phyloP scores from a whole-genome alignment of 2,888 invertebrate genomes.

The Cephus pulcher region DNA sequence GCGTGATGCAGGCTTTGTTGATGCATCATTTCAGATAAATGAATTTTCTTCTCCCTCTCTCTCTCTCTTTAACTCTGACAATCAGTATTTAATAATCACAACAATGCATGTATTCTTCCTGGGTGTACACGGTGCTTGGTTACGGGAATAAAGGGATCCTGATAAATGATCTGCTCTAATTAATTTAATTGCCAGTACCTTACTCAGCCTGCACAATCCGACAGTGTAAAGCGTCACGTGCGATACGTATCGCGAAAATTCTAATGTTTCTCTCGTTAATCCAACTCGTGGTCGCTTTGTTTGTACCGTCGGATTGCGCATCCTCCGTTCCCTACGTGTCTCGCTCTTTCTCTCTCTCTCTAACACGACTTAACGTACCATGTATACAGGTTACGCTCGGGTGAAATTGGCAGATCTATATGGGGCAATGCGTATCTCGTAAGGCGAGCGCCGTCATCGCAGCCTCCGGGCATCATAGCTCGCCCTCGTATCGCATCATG shows the following conservation, averaged over 20 bases:
- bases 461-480: slow-evolving; percentile 71
- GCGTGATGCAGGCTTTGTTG: neutral
- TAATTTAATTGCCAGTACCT: neutral
- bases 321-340: neutral
- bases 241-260: neutral
- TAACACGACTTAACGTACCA: neutral
- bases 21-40: neutral
- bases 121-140: neutral
- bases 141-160: neutral
- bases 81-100: neutral
- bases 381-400: slow-evolving; percentile 48
- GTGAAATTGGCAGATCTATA: slow-evolving; percentile 66
- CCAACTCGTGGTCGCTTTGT: neutral
- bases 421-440: slow-evolving; percentile 85
- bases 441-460: slow-evolving; percentile 72
- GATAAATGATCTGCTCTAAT: neutral
- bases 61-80: neutral
- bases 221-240: neutral
- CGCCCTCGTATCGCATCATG: slow-evolving; percentile 69
- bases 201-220: neutral
- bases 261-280: neutral
- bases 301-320: neutral
- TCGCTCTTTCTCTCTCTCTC: neutral
- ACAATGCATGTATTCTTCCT: neutral
- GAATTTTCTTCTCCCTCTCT: neutral